Base-by-base conservation (phyloP, 2,113 vertebrate species). In the Steatornis caripensis region DNA sequence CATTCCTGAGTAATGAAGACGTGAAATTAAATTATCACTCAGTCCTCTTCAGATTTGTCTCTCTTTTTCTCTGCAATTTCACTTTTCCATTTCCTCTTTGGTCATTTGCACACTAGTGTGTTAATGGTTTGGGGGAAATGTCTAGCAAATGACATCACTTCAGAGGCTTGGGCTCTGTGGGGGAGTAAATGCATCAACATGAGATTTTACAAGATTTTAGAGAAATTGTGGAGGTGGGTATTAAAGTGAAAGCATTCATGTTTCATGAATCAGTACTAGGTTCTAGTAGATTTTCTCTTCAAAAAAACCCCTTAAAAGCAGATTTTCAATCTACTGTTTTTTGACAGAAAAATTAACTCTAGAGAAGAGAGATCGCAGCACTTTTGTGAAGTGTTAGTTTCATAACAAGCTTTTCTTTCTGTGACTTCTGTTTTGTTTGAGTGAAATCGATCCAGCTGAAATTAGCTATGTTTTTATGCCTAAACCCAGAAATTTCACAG, bases 401-500 rank as follows among this genome's bases (percentile, higher is more conserved):
- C 43, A 78, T 86, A 90, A 57, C 32, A 92, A 83, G 53, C 29
- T 86, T 90, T 75, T 85, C 54, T 95, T 77, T 69, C 41, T 69
- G 30, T 72, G 54, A 88, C 51, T 92, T 90, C 18, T 88, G 36
- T 80, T 88, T 85, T 93, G 49, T 84, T 86, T 84, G 58, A 87
- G 17, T 70, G 87, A 94, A 92, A 84, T 34, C 32, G 57, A 72
- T 93, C 77, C 72, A 84, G 65, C 36, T 64, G 94, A 96, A 96
- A 95, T 92, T 71, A 89, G 48, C 15, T 57, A 55, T 53, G 69
- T 57, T 91, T 95, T 87, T 89, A 12, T 94, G 87, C 71, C 77
- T 91, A 94, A 95, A 96, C 5, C 30, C 69, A 91, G 84, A 94
- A 93, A 89, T 75, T 96, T 96, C 89, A 93, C 91, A 93, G 77